Conservation (phyloP, 2,113 vertebrate genomes). For the Petrocephalus microphthalmus region DNA sequence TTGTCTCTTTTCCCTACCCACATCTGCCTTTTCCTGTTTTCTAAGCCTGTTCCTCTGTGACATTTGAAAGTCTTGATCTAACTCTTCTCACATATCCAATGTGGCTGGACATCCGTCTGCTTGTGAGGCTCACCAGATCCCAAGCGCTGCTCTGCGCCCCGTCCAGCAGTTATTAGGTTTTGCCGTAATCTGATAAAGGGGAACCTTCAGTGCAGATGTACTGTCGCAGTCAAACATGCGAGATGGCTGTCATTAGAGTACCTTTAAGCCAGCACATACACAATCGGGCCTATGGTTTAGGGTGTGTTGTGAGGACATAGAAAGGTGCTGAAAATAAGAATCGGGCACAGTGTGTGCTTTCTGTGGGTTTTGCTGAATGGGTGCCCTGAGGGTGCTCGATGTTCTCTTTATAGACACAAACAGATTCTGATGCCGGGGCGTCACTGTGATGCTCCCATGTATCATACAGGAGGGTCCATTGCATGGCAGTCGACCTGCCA, state of each 20-base stretch:
- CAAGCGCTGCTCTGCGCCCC: slow-evolving; percentile 6
- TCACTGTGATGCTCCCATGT: too few relatives aligned
- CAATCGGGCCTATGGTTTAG: not conserved
- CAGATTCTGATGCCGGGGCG: not conserved
- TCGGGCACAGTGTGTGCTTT: not conserved
- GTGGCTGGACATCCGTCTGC: not conserved
- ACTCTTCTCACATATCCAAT: not conserved
- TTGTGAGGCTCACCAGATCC: not conserved
- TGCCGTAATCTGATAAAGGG: not conserved
- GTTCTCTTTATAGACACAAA: not conserved
- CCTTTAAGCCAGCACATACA: not conserved
- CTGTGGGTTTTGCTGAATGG: not conserved
- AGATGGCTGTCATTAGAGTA: not conserved
- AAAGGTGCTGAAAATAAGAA: not conserved
- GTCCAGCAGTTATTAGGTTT: slow-evolving; percentile 16
- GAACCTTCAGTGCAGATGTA: not conserved
- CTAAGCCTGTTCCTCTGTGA: not conserved
- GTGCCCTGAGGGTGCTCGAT: not conserved
- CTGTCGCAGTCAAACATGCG: not conserved
- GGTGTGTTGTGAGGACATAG: not conserved
- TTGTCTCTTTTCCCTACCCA: not conserved
- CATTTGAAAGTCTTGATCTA: not conserved
- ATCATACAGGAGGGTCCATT: not conserved
- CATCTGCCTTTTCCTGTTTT: not conserved
- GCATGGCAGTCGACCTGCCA: not conserved